A percentile compares a stretch with the other conserved stretches of the same genome.
Evolutionary conservation across 2,797 vertebrate genomes (phyloP).

Genomic region (Lagorchestes hirsutus): DNA sequence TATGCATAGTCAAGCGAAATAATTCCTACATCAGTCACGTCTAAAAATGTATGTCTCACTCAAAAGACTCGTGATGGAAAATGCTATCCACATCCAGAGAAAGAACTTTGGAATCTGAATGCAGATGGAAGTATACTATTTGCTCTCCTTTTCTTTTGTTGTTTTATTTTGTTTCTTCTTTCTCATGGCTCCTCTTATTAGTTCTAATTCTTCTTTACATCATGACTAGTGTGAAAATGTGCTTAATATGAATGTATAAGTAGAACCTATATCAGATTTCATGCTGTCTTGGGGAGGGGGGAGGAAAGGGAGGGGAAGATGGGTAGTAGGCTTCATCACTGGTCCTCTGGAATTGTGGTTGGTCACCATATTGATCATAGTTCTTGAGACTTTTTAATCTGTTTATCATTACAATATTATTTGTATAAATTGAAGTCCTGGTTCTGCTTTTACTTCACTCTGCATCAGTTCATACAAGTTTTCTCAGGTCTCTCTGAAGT

Average conservation of each 20-base stretch:
- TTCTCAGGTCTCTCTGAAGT: not conserved
- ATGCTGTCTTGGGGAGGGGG: no score
- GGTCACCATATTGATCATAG: not conserved
- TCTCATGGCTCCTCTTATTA: no score
- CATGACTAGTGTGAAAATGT: no score
- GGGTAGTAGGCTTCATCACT: not conserved
- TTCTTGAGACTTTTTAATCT: not conserved
- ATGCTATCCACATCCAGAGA: no score
- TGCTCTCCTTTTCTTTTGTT: no score
- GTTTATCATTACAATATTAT: not conserved
- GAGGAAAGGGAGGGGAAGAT: not conserved
- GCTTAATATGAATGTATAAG: no score
- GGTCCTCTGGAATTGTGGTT: not conserved
- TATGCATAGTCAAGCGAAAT: not conserved
- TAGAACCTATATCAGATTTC: no score
- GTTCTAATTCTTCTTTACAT: no score
- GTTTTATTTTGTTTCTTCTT: no score
- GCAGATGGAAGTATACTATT: no score
- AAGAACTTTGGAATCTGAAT: no score
- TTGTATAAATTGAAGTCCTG: not conserved
- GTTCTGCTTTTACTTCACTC: not conserved
- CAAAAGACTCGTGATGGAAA: no score
- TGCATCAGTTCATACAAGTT: not conserved
- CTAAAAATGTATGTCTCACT: not conserved
- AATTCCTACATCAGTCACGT: not conserved